Conservation (phyloP, 2,113 vertebrate genomes). For the Alectura lathami region DNA sequence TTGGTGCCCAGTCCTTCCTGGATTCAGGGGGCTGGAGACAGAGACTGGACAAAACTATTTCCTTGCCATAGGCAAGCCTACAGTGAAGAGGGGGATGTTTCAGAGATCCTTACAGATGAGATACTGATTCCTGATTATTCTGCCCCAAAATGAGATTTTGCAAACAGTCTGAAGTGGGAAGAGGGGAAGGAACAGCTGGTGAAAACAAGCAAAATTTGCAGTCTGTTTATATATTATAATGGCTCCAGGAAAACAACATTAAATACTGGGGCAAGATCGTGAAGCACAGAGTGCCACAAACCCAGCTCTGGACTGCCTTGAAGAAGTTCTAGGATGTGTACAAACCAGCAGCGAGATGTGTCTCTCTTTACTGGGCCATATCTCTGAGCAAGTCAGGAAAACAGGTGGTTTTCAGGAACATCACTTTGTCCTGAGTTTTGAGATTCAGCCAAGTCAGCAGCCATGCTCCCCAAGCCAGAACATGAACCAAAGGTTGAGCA, state of each 20-base stretch:
- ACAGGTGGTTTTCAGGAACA: background rate
- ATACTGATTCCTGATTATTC: background rate
- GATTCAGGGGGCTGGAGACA: background rate
- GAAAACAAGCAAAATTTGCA: background rate
- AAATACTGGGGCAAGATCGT: background rate
- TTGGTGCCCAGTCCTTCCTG: background rate
- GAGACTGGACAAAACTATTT: background rate
- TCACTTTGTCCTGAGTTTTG: background rate
- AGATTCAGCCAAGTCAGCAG: background rate
- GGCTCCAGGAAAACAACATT: background rate
- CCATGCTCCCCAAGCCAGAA: background rate
- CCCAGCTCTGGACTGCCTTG: background rate
- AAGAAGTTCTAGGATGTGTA: background rate
- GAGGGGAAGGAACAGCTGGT: background rate
- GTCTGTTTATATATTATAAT: background rate
- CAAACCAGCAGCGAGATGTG: background rate
- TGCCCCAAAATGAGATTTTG: background rate
- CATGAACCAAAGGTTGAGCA: background rate
- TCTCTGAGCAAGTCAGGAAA: background rate
- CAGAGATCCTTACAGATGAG: background rate
- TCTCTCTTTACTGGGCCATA: background rate
- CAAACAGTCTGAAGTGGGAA: background rate
- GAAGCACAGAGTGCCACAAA: background rate
- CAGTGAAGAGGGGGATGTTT: background rate
- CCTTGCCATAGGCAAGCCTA: background rate